Percentiles rank a stretch among this genome's conserved stretches.
phyloP scores from a whole-genome alignment of 2,888 invertebrate species.

The Tiliacea citrago region DNA sequence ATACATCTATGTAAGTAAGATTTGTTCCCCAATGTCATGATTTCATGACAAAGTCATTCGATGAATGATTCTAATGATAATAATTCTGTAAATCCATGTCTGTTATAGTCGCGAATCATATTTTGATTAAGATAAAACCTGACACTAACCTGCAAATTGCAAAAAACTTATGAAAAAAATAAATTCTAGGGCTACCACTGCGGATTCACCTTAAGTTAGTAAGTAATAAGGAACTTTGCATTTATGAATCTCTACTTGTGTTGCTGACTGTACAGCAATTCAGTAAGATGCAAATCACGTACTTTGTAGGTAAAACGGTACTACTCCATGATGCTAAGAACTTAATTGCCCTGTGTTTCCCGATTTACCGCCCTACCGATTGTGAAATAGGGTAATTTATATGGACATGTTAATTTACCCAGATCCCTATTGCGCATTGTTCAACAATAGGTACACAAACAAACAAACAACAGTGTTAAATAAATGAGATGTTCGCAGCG shows the following conservation, averaged over 20 bases:
- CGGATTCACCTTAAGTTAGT: not conserved
- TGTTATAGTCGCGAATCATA: too few species aligned
- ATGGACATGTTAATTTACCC: slow-evolving; percentile 49
- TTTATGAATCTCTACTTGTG: not conserved
- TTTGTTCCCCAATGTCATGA: too few species aligned
- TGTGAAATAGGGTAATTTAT: slow-evolving; percentile 49
- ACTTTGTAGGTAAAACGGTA: slow-evolving; percentile 37
- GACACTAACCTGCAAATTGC: too few species aligned
- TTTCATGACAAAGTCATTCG: too few species aligned
- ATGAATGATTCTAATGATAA: too few species aligned
- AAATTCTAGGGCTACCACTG: too few species aligned
- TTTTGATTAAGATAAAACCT: too few species aligned
- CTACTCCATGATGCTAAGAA: slow-evolving; percentile 25
- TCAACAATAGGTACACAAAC: slow-evolving; percentile 26
- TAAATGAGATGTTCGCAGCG: slow-evolving; percentile 50
- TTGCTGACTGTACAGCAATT: slow-evolving; percentile 4
- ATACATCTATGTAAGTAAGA: too few species aligned
- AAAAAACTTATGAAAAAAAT: too few species aligned
- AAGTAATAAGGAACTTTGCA: not conserved
- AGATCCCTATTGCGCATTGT: slow-evolving; percentile 41
- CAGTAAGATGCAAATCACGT: slow-evolving; percentile 49
- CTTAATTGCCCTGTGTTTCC: slow-evolving; percentile 52
- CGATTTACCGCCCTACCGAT: slow-evolving; percentile 48
- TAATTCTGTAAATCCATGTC: too few species aligned
- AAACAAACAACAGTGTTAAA: slow-evolving; percentile 32